A percentile compares a stretch with the other conserved stretches of the same genome.
phyloP scores from a whole-genome alignment of 53 echinoderm and acorn worm genomes.

The Hippasteria phrygiana region DNA sequence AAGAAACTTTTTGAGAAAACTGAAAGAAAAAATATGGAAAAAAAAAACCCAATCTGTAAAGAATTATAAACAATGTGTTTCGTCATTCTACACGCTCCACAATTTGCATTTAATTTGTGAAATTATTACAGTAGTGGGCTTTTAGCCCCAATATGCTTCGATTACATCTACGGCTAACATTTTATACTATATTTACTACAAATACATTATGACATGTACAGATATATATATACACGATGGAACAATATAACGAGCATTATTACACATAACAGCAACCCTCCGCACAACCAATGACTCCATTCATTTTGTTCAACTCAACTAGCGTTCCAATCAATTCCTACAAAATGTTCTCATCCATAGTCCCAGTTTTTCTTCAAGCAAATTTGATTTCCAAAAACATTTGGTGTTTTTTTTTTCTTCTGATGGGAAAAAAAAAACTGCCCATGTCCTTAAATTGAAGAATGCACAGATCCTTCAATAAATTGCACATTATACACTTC shows the following conservation, averaged over 20 bases:
- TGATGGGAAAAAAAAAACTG: background rate
- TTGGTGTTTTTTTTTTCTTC: no score
- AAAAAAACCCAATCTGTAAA: slow-evolving; percentile 34
- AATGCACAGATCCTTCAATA: background rate
- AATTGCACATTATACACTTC: slow-evolving; percentile 55
- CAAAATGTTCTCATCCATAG: background rate
- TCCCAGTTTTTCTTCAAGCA: no score
- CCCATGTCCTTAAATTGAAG: background rate
- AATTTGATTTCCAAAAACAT: no score
- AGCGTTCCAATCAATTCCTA: background rate
- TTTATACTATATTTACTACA: slow-evolving; percentile 33
- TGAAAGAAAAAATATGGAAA: slow-evolving; percentile 52
- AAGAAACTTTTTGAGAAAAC: slow-evolving; percentile 28
- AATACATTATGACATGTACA: slow-evolving; percentile 58
- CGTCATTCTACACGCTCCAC: slow-evolving; percentile 47
- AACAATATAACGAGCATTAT: slow-evolving; percentile 50
- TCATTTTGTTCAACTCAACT: background rate
- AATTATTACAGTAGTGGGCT: slow-evolving; percentile 6
- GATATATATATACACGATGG: slow-evolving; percentile 58
- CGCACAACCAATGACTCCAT: background rate
- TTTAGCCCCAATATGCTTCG: background rate
- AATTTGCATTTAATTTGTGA: slow-evolving; percentile 35
- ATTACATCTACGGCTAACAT: slow-evolving; percentile 30
- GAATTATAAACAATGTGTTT: slow-evolving; percentile 54
- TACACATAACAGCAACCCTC: slow-evolving; percentile 12